These are phyloP conservation scores for Tachina fera DNA, from an alignment of 2,888 invertebrate genomes.

Conservation along the genomic window DNA sequence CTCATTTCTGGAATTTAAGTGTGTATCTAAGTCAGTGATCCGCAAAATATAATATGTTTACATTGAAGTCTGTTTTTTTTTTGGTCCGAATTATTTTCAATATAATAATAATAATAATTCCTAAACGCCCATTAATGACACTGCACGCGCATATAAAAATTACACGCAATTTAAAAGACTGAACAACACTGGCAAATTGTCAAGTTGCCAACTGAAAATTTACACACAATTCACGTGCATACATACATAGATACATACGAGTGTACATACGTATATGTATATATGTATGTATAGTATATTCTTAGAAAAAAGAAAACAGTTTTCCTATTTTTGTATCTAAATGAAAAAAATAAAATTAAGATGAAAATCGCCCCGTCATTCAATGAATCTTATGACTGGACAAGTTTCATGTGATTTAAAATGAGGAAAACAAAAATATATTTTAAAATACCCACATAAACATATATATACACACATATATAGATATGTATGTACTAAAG, in stretches of 20 bases:
- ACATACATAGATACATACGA: not conserved
- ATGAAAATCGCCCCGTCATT: not conserved
- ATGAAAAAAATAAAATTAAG: not conserved
- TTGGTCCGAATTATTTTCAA: too few relatives aligned
- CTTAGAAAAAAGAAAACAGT: not conserved
- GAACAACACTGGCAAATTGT: not conserved
- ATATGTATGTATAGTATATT: not conserved
- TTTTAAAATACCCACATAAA: not conserved
- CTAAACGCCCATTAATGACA: too few relatives aligned
- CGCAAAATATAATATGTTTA: too few relatives aligned
- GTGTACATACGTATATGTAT: not conserved
- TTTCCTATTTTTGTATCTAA: not conserved
- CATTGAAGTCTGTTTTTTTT: too few relatives aligned
- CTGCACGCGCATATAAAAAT: too few relatives aligned
- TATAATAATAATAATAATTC: too few relatives aligned
- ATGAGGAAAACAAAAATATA: constrained; percentile 11
- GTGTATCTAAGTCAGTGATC: too few relatives aligned
- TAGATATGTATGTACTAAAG: too few relatives aligned
- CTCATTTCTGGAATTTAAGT: too few relatives aligned
- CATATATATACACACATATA: not conserved
- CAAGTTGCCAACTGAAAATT: constrained; percentile 2
- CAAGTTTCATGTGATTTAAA: not conserved
- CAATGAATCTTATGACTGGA: not conserved
- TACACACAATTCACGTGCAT: not conserved
- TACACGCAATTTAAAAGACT: not conserved